Evolutionary conservation across 2,113 vertebrate species (phyloP).

Genomic region (Ia io): DNA sequence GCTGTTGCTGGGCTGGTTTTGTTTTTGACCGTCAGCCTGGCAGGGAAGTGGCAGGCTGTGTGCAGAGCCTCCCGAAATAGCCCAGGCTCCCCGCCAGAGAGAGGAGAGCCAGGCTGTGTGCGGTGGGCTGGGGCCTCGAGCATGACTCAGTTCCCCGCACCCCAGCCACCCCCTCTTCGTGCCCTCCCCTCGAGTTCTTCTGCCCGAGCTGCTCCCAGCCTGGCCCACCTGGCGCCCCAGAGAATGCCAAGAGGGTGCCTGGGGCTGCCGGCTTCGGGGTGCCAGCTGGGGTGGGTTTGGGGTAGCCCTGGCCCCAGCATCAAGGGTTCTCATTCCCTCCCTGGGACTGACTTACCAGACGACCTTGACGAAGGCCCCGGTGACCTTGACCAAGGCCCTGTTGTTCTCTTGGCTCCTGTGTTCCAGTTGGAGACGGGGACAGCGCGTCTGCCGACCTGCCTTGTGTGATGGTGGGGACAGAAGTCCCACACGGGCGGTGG

Average conservation of each 20-base stretch:
- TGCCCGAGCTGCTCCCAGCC: neutral
- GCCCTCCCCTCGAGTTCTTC: neutral
- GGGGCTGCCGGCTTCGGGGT: neutral
- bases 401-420: neutral
- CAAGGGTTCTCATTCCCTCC: slow-evolving; percentile 3
- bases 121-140: slow-evolving; percentile 49
- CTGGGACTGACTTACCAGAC: neutral
- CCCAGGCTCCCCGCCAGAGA: slow-evolving; percentile 57
- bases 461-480: accelerated
- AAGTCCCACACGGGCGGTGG: neutral
- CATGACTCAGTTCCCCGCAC: slow-evolving; percentile 30
- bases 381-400: neutral
- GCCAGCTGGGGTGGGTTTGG: neutral
- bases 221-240: neutral
- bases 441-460: accelerated
- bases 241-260: neutral
- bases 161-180: neutral
- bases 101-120: slow-evolving; percentile 47
- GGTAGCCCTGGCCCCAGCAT: neutral
- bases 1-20: slow-evolving; percentile 60
- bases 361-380: neutral
- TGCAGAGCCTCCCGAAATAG: slow-evolving; percentile 71
- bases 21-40: slow-evolving; percentile 67
- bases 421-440: neutral
- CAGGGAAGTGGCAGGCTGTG: slow-evolving; percentile 71